A percentile compares a stretch with the other conserved stretches of the same genome.
These are phyloP conservation scores for Serranochromis macrocephalus DNA, from an alignment of 2,113 vertebrate genomes.

Conservation along the genomic window DNA sequence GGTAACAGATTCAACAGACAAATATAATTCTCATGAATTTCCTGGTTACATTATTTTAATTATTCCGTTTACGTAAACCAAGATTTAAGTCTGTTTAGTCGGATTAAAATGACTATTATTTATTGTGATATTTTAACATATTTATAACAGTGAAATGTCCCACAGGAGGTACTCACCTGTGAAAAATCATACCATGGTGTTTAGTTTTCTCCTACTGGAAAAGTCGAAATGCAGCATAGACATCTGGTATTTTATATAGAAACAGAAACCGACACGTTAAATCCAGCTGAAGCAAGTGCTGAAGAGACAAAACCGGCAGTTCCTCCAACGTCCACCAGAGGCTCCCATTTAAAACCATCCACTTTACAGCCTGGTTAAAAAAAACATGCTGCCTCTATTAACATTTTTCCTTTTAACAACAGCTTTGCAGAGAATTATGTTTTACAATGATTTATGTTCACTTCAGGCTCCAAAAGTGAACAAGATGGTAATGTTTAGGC, in stretches of 20 bases:
- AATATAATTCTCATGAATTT: background rate
- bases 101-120: background rate
- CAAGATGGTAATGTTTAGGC: background rate
- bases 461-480: background rate
- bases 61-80: background rate
- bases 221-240: background rate
- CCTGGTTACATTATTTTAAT: background rate
- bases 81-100: background rate
- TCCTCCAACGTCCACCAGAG: background rate
- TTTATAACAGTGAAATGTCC: background rate
- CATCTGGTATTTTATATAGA: background rate
- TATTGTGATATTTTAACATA: background rate
- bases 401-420: background rate
- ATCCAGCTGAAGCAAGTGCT: background rate
- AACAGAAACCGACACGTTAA: background rate
- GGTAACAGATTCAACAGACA: background rate
- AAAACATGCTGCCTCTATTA: background rate
- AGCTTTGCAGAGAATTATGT: background rate
- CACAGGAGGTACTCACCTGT: background rate
- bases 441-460: background rate
- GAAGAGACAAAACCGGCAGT: background rate
- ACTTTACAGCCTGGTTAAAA: background rate
- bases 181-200: background rate
- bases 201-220: background rate
- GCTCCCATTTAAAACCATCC: background rate